A percentile compares a stretch with the other conserved stretches of the same genome.
Evolutionary conservation across 2,113 vertebrate species (phyloP).

Genomic region (Oxygymnocypris stewartii): DNA sequence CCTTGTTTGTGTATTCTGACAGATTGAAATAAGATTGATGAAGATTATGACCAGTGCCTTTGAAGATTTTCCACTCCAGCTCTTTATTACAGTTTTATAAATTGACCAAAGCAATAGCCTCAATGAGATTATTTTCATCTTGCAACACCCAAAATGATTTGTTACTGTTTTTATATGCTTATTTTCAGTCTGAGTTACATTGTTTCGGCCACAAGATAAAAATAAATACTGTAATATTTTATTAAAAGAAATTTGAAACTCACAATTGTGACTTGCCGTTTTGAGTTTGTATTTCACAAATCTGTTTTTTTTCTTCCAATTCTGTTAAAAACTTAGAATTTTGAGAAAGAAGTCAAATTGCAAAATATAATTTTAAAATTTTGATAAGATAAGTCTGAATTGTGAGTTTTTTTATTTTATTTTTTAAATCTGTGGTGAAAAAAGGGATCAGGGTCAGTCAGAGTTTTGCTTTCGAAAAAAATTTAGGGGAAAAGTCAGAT

Average conservation of each 20-base stretch:
- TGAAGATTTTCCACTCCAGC: not conserved
- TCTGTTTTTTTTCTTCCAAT: not conserved
- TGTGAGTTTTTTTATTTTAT: not conserved
- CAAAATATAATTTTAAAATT: no score
- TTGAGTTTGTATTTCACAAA: no score
- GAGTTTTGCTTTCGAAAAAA: no score
- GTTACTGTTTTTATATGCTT: no score
- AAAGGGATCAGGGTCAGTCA: no score
- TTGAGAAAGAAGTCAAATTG: no score
- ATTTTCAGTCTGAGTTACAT: no score
- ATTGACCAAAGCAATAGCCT: slow-evolving; percentile 12
- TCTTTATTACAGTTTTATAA: not conserved
- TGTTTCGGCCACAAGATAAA: not conserved
- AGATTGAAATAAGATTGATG: slow-evolving; percentile 56
- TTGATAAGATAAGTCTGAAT: not conserved
- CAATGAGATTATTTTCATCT: not conserved
- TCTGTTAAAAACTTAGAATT: not conserved
- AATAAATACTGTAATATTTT: no score
- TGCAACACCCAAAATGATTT: no score
- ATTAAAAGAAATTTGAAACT: no score
- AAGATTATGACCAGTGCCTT: not conserved
- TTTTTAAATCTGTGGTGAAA: not conserved
- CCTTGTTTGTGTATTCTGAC: slow-evolving; percentile 82
- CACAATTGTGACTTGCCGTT: no score
- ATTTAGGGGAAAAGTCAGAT: no score